These are phyloP conservation scores for Vanessa tameamea DNA, from an alignment of 1,140 invertebrate species.

Conservation along the genomic window DNA sequence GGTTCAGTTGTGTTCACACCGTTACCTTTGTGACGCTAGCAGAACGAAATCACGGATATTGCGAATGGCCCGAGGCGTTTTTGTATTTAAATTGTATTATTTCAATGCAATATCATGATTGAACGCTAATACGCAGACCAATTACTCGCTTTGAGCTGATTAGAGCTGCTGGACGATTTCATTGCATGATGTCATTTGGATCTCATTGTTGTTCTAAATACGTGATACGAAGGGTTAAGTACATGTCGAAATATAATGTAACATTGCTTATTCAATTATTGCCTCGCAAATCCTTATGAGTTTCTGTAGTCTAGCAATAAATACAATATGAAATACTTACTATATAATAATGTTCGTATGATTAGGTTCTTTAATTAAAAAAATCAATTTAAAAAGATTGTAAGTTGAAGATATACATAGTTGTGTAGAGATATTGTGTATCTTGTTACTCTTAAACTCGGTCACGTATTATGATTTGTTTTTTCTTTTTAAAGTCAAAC, in stretches of 20 bases:
- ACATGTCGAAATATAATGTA: background rate
- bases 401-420: too few species aligned
- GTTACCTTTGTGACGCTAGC: slow-evolving; percentile 15
- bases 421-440: too few species aligned
- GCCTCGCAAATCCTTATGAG: background rate
- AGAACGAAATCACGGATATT: slow-evolving; percentile 30
- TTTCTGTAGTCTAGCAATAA: background rate
- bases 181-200: slow-evolving; percentile 41
- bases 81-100: slow-evolving; percentile 45
- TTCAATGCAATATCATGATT: slow-evolving; percentile 46
- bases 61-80: slow-evolving; percentile 36
- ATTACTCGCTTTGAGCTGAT: slow-evolving; percentile 51
- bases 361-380: too few species aligned
- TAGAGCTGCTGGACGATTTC: slow-evolving; percentile 38
- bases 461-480: too few species aligned
- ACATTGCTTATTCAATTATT: background rate
- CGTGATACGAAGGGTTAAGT: slow-evolving; percentile 17
- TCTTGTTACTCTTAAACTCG: too few species aligned
- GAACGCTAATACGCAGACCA: slow-evolving; percentile 46
- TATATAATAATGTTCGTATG: too few species aligned
- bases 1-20: background rate
- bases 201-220: slow-evolving; percentile 29
- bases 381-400: too few species aligned
- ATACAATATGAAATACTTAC: too few species aligned
- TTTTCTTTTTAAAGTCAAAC: background rate